These are phyloP conservation scores for Isoperla grammatica DNA, from an alignment of 2,888 invertebrate genomes.

Conservation along the genomic window DNA sequence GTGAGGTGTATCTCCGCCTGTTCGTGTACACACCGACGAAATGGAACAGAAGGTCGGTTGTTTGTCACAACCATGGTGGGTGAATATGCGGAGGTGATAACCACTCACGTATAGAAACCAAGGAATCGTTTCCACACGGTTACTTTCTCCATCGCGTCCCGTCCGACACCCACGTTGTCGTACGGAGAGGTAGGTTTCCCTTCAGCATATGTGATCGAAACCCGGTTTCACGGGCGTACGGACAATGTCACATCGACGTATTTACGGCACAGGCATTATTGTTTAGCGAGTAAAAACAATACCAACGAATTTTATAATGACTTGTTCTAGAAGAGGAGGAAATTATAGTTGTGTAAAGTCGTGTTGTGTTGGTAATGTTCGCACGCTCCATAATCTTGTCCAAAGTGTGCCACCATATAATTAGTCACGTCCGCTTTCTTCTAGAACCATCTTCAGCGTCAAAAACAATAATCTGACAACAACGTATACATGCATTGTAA, in stretches of 20 bases:
- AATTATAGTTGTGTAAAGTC: slow-evolving; percentile 1
- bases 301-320: background rate
- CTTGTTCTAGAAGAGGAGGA: background rate
- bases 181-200: background rate
- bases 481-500: too few relatives aligned
- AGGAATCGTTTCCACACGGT: too few relatives aligned
- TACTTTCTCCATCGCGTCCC: too few relatives aligned
- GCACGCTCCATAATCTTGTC: slow-evolving; percentile 17
- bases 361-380: slow-evolving; percentile 8
- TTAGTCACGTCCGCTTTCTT: slow-evolving; percentile 13
- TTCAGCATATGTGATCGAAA: slow-evolving; percentile 2
- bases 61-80: too few relatives aligned
- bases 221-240: background rate
- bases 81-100: too few relatives aligned
- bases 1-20: too few relatives aligned
- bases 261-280: background rate
- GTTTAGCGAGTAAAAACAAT: slow-evolving; percentile 1
- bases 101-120: too few relatives aligned
- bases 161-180: too few relatives aligned
- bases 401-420: slow-evolving; percentile 20
- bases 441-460: slow-evolving; percentile 4
- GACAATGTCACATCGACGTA: background rate
- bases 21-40: too few relatives aligned
- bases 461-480: too few relatives aligned
- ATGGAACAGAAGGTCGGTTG: too few relatives aligned